Evolutionary conservation across 2,797 vertebrate species (phyloP), one percentile per base, ranked within the genome.

Genomic region (Poeciliopsis paucimaculata): DNA sequence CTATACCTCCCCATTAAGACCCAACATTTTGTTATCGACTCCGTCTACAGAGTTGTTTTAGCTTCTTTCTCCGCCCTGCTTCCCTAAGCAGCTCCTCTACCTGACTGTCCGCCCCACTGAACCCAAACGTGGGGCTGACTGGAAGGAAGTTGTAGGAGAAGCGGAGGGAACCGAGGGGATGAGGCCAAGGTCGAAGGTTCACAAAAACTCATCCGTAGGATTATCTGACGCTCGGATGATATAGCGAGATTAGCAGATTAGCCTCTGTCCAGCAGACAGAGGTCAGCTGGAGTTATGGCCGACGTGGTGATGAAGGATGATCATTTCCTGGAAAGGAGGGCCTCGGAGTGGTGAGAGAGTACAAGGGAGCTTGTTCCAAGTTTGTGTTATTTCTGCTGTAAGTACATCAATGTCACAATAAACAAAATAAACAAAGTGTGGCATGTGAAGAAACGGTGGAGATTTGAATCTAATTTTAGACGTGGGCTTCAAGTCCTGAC

Each of bases 81-180:
- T 16, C 31, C 74, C 20, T n/a, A 13, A 26, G 23, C 57, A 16
- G 28, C 60, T 57, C 49, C 53, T 75, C 74, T 79, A 51, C 75
- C 81, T 28, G 75, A 78, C 76, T 72, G 34, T 78, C 72, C 57
- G 36, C 79, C 82, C 77, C 71, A 72, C 85, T 77, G 73, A 86
- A 87, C 80, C 82, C 76, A 89, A 88, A 87, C 18, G 49, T 23
- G 49, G 20, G 47, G 79, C 82, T 76, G 80, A 73, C 77, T 81
- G 83, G 76, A 45, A 66, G 70, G 53, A 28, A 80, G 82, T 8
- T 36, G 26, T 45, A 77, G 77, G 77, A 79, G 46, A 76, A 82
- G 72, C 74, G 84, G 71, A 80, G 34, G 47, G 75, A 72, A 64
- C 5, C 9, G 12, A 70, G 20, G 41, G 57, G 53, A 68, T 8